Percentiles rank a stretch among this genome's conserved stretches.
Conservation (phyloP, 2,113 vertebrate species). For the Thinocorus orbignyianus region DNA sequence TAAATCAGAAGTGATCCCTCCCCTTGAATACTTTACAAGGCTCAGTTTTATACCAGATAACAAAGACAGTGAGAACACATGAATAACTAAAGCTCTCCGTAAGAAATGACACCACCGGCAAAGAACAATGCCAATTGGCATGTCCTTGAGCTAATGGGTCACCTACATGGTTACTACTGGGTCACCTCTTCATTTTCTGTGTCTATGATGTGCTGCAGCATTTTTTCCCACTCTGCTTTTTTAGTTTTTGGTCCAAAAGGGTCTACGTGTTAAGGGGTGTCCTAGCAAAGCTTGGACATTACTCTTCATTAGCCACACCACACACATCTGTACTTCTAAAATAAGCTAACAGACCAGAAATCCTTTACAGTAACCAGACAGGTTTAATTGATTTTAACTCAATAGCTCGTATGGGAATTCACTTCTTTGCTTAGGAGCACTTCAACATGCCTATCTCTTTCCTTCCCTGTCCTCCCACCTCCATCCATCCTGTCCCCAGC, state of each 20-base stretch:
- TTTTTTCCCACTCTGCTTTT: background rate
- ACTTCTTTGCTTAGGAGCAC: background rate
- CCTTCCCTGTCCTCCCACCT: background rate
- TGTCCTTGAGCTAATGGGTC: background rate
- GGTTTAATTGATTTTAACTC: background rate
- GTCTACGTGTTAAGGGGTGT: background rate
- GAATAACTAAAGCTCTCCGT: background rate
- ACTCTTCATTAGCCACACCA: background rate
- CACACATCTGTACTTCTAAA: background rate
- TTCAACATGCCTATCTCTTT: background rate
- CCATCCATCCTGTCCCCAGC: fast-evolving
- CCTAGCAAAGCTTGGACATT: background rate
- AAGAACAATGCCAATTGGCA: background rate
- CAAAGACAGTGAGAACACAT: background rate
- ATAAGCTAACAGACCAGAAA: background rate
- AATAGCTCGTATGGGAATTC: background rate
- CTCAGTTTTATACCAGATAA: background rate
- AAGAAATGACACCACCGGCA: background rate
- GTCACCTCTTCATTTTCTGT: background rate
- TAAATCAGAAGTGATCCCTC: background rate
- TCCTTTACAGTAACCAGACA: background rate
- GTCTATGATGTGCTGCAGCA: background rate
- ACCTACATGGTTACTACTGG: background rate
- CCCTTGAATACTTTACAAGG: background rate
- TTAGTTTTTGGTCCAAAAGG: background rate